Conservation (phyloP, 2,797 vertebrate species). For the Oceanodroma leucorhoa region DNA sequence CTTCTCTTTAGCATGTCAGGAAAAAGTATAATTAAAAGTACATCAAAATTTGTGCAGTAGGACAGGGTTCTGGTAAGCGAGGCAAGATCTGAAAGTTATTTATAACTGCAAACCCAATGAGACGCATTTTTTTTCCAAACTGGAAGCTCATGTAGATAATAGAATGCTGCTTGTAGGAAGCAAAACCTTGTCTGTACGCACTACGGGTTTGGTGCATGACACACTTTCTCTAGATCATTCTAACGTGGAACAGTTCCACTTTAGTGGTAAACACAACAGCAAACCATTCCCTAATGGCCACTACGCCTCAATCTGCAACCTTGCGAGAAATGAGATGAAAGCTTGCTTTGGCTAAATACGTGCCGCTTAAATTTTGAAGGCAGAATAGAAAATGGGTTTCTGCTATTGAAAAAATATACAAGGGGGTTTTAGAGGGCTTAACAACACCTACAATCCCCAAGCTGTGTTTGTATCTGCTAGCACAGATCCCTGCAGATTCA, state of each 20-base stretch:
- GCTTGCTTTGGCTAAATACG: not conserved
- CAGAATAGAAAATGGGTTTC: not conserved
- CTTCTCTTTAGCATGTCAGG: not conserved
- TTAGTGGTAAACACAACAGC: not conserved
- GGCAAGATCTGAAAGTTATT: not conserved
- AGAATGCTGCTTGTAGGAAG: not conserved
- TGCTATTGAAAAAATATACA: not conserved
- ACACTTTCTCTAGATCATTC: not conserved
- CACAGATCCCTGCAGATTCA: not conserved
- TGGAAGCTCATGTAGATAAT: not conserved
- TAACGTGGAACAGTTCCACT: constrained; percentile 26
- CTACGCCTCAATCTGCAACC: not conserved
- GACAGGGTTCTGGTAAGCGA: not conserved
- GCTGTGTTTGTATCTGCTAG: not conserved
- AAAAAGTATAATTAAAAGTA: not conserved
- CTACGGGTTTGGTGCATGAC: not conserved
- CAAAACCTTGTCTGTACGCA: not conserved
- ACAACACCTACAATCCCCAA: not conserved
- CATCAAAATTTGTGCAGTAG: not conserved
- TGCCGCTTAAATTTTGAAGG: not conserved
- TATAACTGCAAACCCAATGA: not conserved
- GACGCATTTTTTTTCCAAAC: not conserved
- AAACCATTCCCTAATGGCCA: not conserved
- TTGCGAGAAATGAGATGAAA: not conserved
- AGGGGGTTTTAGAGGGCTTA: not conserved